Percentiles rank a stretch among this genome's conserved stretches.
Evolutionary conservation across 2,888 invertebrate species (phyloP).

Genomic region (Pyralis farinalis): DNA sequence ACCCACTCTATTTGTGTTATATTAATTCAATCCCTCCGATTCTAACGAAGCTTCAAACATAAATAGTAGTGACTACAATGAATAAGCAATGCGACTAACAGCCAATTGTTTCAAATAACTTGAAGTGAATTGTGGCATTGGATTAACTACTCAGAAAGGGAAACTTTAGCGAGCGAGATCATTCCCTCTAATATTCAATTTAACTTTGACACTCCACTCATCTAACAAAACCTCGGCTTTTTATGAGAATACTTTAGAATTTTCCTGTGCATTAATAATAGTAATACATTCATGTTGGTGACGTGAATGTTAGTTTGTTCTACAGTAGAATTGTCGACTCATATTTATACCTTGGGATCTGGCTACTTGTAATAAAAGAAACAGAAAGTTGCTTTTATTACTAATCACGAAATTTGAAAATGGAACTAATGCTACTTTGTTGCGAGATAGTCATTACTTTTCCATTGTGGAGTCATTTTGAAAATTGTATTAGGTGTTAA

Average conservation of each 20-base stretch:
- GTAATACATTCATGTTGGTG: too few relatives aligned
- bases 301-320: too few relatives aligned
- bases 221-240: conserved; percentile 68
- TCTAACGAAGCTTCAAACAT: conserved; percentile 18
- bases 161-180: conserved; percentile 66
- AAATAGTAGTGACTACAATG: conserved; percentile 43
- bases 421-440: too few relatives aligned
- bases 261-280: conserved; percentile 14
- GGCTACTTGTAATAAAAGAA: too few relatives aligned
- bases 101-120: conserved; percentile 66
- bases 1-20: neutral
- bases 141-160: conserved; percentile 74
- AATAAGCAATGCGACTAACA: conserved; percentile 60
- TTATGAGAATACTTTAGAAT: conserved; percentile 50
- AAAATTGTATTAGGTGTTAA: too few relatives aligned
- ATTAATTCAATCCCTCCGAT: conserved; percentile 12
- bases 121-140: conserved; percentile 70
- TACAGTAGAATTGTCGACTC: too few relatives aligned
- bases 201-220: conserved; percentile 78
- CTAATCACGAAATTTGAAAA: too few relatives aligned
- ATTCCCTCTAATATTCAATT: conserved; percentile 79
- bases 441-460: too few relatives aligned
- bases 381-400: too few relatives aligned
- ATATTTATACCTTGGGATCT: too few relatives aligned
- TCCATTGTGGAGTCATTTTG: too few relatives aligned